A percentile compares a stretch with the other conserved stretches of the same genome.
These are phyloP conservation scores for Diarsia rubi DNA, from an alignment of 2,888 invertebrate genomes.

Conservation along the genomic window DNA sequence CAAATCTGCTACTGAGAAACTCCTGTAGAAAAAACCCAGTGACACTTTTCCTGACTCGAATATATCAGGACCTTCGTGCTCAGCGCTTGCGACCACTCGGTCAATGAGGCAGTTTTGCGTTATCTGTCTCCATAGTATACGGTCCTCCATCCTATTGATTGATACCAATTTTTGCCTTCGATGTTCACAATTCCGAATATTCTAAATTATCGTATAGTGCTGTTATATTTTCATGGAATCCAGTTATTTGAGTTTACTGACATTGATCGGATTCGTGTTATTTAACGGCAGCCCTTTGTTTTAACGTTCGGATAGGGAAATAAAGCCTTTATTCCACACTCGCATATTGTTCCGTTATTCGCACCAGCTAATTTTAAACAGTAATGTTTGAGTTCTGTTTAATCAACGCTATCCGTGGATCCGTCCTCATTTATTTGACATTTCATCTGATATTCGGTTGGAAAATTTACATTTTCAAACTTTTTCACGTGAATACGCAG, in stretches of 20 bases:
- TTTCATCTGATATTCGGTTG: conserved; percentile 51
- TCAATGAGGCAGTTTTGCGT: background rate
- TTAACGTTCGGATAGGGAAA: conserved; percentile 45
- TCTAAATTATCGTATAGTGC: background rate
- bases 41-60: no score
- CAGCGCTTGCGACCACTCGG: no score
- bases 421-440: conserved; percentile 46
- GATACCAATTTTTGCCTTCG: background rate
- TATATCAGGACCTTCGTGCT: no score
- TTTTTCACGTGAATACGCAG: conserved; percentile 18
- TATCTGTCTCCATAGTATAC: background rate
- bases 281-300: conserved; percentile 39
- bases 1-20: no score
- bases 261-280: conserved; percentile 34
- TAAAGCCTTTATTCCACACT: conserved; percentile 41
- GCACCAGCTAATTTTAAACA: conserved; percentile 46
- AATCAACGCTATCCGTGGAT: conserved; percentile 52
- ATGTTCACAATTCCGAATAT: background rate
- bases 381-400: conserved; percentile 55
- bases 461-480: conserved; percentile 40
- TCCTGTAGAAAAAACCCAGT: no score
- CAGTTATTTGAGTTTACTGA: background rate
- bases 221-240: background rate
- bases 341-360: conserved; percentile 30
- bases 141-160: background rate